These are phyloP conservation scores for Anser brachyrhynchus DNA, from an alignment of 2,113 vertebrate genomes.

Conservation along the genomic window DNA sequence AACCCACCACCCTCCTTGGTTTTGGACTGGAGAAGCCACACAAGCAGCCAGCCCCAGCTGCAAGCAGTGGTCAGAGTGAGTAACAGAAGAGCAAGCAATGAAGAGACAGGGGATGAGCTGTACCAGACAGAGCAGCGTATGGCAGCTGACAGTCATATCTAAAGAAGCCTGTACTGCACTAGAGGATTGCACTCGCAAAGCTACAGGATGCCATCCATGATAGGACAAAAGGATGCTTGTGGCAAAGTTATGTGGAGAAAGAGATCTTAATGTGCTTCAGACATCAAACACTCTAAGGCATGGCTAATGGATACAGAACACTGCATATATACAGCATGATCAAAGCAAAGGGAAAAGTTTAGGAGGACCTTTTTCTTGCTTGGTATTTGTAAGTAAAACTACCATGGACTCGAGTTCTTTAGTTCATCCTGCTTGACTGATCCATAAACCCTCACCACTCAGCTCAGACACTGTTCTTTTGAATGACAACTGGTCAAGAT, in stretches of 20 bases:
- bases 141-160: not conserved
- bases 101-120: not conserved
- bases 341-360: not conserved
- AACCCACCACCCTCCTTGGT: rapidly evolving
- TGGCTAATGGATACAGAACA: not conserved
- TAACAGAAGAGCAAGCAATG: not conserved
- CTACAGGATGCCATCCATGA: not conserved
- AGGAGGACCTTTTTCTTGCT: not conserved
- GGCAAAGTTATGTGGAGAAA: not conserved
- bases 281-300: not conserved
- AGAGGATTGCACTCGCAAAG: not conserved
- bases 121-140: not conserved
- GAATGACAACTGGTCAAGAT: not conserved
- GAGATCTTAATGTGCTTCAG: not conserved
- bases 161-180: not conserved
- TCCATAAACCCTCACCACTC: not conserved
- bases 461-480: not conserved
- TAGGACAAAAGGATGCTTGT: not conserved
- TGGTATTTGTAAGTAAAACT: not conserved
- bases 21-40: not conserved
- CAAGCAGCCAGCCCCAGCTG: not conserved
- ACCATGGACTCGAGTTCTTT: not conserved
- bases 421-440: not conserved
- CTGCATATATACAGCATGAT: not conserved
- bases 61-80: not conserved